phyloP scores from a whole-genome alignment of 1,140 invertebrate genomes.

The Idris sp. region DNA sequence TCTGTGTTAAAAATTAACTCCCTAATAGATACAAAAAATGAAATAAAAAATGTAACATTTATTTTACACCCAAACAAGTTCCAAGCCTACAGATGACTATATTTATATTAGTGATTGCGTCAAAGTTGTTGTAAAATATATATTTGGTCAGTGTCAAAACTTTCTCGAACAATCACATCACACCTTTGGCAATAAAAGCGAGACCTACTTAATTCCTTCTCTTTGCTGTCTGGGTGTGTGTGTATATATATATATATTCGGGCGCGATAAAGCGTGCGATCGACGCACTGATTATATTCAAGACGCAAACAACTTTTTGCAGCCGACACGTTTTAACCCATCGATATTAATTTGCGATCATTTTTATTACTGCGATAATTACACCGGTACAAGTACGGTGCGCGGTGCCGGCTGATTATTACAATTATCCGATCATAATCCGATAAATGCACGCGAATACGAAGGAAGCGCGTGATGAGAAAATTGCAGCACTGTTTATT shows the following conservation, averaged over 20 bases:
- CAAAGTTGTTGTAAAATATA: too few relatives aligned
- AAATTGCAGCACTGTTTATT: slow-evolving; percentile 50
- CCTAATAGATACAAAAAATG: too few relatives aligned
- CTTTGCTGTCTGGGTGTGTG: too few relatives aligned
- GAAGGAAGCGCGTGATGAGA: slow-evolving; percentile 58
- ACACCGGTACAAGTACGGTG: slow-evolving; percentile 23
- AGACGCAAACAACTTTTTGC: slow-evolving; percentile 18
- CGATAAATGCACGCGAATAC: slow-evolving; percentile 58
- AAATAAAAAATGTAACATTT: too few relatives aligned
- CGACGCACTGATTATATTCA: slow-evolving; percentile 26
- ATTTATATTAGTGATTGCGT: too few relatives aligned
- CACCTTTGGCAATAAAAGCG: slow-evolving; percentile 18
- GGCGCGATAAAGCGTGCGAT: slow-evolving; percentile 25
- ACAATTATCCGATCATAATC: slow-evolving; percentile 62
- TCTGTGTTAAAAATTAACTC: too few relatives aligned
- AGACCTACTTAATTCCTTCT: slow-evolving; percentile 16
- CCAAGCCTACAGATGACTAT: too few relatives aligned
- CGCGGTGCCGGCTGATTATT: slow-evolving; percentile 50
- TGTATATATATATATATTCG: too few relatives aligned
- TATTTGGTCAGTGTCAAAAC: too few relatives aligned
- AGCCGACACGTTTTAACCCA: slow-evolving; percentile 49
- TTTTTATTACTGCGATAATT: slow-evolving; percentile 57
- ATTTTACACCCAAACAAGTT: too few relatives aligned
- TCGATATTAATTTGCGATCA: slow-evolving; percentile 58
- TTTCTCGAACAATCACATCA: slow-evolving; percentile 28